Percentiles rank a stretch among this genome's conserved stretches.
Conservation (phyloP, 2,113 vertebrate species). For the Pterocles gutturalis region DNA sequence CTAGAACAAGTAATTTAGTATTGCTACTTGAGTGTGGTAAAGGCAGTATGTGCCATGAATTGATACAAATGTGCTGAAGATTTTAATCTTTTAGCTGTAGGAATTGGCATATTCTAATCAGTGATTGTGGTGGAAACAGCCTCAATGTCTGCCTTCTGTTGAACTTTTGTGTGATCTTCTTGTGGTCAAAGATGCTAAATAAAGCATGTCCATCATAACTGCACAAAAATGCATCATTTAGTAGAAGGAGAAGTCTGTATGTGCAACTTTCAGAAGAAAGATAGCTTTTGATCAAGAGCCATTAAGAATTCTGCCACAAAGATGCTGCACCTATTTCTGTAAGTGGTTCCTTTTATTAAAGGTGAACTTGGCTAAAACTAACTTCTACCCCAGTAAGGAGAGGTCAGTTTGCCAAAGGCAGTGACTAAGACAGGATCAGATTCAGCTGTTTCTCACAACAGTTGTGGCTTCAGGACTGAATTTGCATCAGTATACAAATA, state of each 20-base stretch:
- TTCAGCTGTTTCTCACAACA: not conserved
- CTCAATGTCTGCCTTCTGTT: not conserved
- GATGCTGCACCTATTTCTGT: not conserved
- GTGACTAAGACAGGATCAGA: not conserved
- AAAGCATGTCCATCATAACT: not conserved
- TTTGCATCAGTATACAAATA: not conserved
- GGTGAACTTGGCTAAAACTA: not conserved
- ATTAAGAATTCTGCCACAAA: not conserved
- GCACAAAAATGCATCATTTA: not conserved
- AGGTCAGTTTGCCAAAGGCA: not conserved
- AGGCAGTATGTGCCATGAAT: not conserved
- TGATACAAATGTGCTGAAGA: not conserved
- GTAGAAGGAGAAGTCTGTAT: not conserved
- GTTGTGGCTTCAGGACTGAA: not conserved
- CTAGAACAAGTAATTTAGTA: slow-evolving; percentile 23
- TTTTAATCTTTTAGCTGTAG: not conserved
- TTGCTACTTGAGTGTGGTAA: slow-evolving; percentile 16
- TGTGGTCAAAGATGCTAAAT: not conserved
- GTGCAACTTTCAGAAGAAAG: not conserved
- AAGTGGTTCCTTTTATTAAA: not conserved
- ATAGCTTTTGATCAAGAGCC: not conserved
- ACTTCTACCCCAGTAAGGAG: not conserved
- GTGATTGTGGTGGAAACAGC: not conserved
- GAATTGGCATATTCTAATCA: not conserved
- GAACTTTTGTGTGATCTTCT: not conserved